These are phyloP conservation scores for Hydraecia micacea DNA, from an alignment of 2,888 invertebrate species.

Conservation along the genomic window DNA sequence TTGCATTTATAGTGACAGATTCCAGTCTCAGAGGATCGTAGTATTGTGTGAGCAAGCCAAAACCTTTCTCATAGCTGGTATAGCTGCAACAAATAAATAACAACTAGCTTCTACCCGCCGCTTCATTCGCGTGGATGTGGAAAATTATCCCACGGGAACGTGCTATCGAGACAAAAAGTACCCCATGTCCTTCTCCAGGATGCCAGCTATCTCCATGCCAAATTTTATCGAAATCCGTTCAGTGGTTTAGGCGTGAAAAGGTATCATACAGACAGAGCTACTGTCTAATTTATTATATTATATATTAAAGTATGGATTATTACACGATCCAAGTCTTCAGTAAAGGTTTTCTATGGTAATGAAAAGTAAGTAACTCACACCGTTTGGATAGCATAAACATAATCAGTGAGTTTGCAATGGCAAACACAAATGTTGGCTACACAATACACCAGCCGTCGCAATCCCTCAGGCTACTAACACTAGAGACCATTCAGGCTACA, in stretches of 20 bases:
- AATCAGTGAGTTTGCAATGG: neutral
- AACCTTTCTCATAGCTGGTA: slow-evolving; percentile 8
- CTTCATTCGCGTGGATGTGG: too few relatives aligned
- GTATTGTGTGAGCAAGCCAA: slow-evolving; percentile 13
- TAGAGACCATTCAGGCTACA: neutral
- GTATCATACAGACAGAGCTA: neutral
- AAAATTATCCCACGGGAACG: too few relatives aligned
- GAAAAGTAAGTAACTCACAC: neutral
- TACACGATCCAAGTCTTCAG: neutral
- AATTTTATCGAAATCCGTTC: neutral
- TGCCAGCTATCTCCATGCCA: too few relatives aligned
- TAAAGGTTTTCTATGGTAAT: neutral
- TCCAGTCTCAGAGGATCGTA: slow-evolving; percentile 12
- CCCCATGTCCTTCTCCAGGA: too few relatives aligned
- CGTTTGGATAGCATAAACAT: neutral
- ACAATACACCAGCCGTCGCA: neutral
- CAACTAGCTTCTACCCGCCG: neutral
- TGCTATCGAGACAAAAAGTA: too few relatives aligned
- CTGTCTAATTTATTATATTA: too few relatives aligned
- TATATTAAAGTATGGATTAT: neutral
- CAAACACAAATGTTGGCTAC: neutral
- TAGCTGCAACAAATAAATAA: slow-evolving; percentile 24
- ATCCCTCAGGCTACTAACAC: neutral
- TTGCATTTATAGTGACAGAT: slow-evolving; percentile 46
- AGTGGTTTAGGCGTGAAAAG: neutral